Evolutionary conservation across 2,113 vertebrate species (phyloP).

Genomic region (Struthidea cinerea): DNA sequence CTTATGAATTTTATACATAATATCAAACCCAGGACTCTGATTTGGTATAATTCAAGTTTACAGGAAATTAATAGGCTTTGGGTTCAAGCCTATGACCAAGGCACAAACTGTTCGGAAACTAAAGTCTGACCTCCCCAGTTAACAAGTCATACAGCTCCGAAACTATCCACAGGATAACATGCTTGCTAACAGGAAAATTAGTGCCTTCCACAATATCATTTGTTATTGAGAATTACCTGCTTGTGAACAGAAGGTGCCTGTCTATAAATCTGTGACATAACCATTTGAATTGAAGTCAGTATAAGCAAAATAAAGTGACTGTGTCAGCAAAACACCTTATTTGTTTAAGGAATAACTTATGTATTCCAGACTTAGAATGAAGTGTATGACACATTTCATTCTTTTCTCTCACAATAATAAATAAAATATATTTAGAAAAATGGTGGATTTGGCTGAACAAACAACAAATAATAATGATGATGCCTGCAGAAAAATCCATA

Average conservation of each 20-base stretch:
- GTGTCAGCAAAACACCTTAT: not conserved
- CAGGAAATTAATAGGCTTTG: not conserved
- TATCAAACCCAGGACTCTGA: not conserved
- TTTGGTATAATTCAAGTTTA: not conserved
- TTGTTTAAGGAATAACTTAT: not conserved
- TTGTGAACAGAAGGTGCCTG: not conserved
- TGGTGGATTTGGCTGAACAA: not conserved
- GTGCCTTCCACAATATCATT: not conserved
- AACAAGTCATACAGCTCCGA: not conserved
- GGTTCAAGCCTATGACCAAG: not conserved
- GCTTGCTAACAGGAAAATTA: not conserved
- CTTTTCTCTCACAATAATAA: not conserved
- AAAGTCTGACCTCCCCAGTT: not conserved
- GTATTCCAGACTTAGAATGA: not conserved
- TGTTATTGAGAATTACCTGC: not conserved
- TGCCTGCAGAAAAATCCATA: constrained; percentile 12
- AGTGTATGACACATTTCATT: not conserved
- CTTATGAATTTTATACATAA: not conserved
- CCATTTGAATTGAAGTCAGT: not conserved
- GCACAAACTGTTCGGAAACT: not conserved
- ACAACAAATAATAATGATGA: not conserved
- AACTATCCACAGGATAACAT: not conserved
- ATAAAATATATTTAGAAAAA: not conserved
- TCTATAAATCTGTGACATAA: not conserved
- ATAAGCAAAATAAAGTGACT: not conserved